Evolutionary conservation across 2,797 vertebrate species (phyloP), one percentile per base, ranked within the genome.

Genomic region (Antrozous pallidus): DNA sequence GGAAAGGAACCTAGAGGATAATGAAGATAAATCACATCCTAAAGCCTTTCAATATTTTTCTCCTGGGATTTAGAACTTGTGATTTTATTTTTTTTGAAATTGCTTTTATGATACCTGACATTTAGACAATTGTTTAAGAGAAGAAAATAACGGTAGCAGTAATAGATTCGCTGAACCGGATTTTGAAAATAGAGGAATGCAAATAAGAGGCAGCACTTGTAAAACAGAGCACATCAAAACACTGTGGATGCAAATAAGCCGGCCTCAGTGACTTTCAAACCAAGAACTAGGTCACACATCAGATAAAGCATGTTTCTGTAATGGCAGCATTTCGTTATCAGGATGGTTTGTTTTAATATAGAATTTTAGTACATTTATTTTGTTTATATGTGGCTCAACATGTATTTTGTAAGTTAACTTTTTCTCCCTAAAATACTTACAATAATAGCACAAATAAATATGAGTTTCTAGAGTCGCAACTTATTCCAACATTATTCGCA

Each of bases 51-150:
- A 36, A 67, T 78, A 78, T 13, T 85, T 88, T 85, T 84, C 38
- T 3, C 26, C 22, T 24, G 47, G 33, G 45, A 65, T 82, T 91
- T 73, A 61, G 4, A 86, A 69, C 8, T 38, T 67, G 9, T 67
- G 56, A 67, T 71, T 88, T 93, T 49, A 74, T 84, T 58, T 86
- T 81, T 87, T 87, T 77, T 1, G 7, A 73, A 91, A 65, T 14
- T 8, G 70, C 28, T 65, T 91, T 38, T 31, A 38, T 84, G 38
- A 54, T 67, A 18, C 17, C 47, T 93, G 61, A 42, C 33, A 88
- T 85, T 96, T 91, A 89, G 58, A 85, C n/a, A 95, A 69, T 73
- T 75, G 63, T 86, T 83, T 77, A 88, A 81, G 26, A 84, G 75
- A 91, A 91, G 61, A 91, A 83, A 58, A 83, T 83, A 91, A 84